Percentiles rank a stretch among this genome's conserved stretches.
phyloP scores from a whole-genome alignment of 2,113 vertebrate species.

The Zosterops japonicus region DNA sequence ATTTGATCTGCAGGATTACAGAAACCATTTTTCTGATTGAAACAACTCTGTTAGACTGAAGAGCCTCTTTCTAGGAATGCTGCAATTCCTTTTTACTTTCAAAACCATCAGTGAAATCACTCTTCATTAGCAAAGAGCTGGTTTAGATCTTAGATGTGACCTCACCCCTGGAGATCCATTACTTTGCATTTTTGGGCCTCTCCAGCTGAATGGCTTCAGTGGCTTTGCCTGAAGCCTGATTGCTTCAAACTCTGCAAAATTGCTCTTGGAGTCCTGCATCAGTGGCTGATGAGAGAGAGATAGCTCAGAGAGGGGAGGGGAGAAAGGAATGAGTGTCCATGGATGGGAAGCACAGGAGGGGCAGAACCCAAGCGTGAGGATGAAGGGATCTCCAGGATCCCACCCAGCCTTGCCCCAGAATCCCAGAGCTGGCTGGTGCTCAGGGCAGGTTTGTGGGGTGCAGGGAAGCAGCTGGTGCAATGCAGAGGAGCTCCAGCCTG shows the following conservation, averaged over 20 bases:
- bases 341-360: not conserved
- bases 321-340: not conserved
- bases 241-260: not conserved
- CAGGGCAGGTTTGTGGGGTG: not conserved
- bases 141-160: not conserved
- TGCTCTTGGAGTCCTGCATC: not conserved
- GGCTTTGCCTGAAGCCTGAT: not conserved
- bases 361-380: not conserved
- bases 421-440: not conserved
- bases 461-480: not conserved
- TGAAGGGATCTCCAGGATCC: not conserved
- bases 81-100: not conserved
- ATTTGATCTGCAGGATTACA: not conserved
- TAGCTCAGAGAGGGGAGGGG: not conserved
- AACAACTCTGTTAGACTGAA: not conserved
- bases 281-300: not conserved
- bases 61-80: conserved; percentile 8
- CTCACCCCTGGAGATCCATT: not conserved
- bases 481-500: not conserved
- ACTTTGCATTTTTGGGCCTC: not conserved
- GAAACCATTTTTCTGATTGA: not conserved
- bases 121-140: not conserved
- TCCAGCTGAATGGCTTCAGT: not conserved
- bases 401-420: rapidly evolving
- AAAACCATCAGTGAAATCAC: not conserved